Conservation (phyloP, 2,797 vertebrate genomes). For the Acanthurus leucopareius region DNA sequence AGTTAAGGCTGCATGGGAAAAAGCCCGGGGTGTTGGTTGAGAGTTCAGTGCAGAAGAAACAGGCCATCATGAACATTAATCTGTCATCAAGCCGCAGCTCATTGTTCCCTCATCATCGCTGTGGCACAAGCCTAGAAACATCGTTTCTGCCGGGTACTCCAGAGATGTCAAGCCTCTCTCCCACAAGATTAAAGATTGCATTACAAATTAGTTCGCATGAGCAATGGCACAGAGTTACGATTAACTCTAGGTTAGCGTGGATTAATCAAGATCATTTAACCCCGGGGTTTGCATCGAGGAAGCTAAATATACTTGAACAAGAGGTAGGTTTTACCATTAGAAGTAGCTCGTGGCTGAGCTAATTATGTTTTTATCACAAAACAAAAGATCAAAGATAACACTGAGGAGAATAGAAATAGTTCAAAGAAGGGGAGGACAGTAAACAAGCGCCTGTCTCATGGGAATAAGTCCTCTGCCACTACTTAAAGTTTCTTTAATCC, state of each 20-base stretch:
- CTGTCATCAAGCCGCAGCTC: constrained; percentile 63
- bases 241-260: constrained; percentile 65
- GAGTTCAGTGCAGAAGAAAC: constrained; percentile 64
- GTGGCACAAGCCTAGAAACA: constrained; percentile 62
- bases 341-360: constrained; percentile 56
- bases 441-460: constrained; percentile 43
- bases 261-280: constrained; percentile 74
- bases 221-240: constrained; percentile 47
- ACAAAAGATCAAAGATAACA: constrained; percentile 62
- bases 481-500: constrained; percentile 16
- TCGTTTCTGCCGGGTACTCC: constrained; percentile 64
- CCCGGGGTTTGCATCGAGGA: constrained; percentile 52
- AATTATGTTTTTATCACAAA: constrained; percentile 63
- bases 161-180: constrained; percentile 72
- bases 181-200: constrained; percentile 77
- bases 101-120: constrained; percentile 63
- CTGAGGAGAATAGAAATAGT: constrained; percentile 37
- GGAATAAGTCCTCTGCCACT: constrained; percentile 17
- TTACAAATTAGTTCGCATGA: constrained; percentile 72
- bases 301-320: constrained; percentile 61
- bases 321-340: constrained; percentile 52
- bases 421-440: constrained; percentile 32
- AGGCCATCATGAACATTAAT: constrained; percentile 62
- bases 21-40: constrained; percentile 43
- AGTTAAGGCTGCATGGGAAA: constrained; percentile 47